Conservation (phyloP, 1,140 invertebrate genomes). For the roundworm (Caenorhabditis elegans) region DNA sequence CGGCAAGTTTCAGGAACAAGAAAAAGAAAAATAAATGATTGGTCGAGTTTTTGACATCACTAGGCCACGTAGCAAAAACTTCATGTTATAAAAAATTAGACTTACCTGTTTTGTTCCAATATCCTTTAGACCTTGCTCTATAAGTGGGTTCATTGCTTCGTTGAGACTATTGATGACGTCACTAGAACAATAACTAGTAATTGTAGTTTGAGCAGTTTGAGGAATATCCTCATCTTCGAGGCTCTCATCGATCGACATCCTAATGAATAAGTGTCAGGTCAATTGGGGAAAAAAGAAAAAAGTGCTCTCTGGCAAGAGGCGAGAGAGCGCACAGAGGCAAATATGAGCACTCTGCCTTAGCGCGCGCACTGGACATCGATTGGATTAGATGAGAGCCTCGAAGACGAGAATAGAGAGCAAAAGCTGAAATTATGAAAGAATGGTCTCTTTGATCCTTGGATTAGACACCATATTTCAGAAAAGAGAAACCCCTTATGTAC, state of each 20-base stretch:
- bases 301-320: neutral
- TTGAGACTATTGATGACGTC: slow-evolving; percentile 16
- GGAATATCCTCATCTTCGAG: neutral
- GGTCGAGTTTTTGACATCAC: too few relatives aligned
- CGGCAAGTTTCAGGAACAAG: too few relatives aligned
- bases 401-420: neutral
- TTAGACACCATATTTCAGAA: too few relatives aligned
- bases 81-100: neutral
- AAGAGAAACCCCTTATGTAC: too few relatives aligned
- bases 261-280: neutral
- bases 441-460: too few relatives aligned
- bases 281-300: neutral
- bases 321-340: neutral
- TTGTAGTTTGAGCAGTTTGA: slow-evolving; percentile 11
- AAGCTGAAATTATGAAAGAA: too few relatives aligned
- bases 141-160: neutral
- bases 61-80: too few relatives aligned
- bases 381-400: slow-evolving; percentile 1
- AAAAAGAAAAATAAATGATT: too few relatives aligned
- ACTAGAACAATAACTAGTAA: slow-evolving; percentile 18
- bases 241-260: slow-evolving; percentile 1
- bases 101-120: neutral
- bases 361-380: neutral
- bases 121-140: neutral
- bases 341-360: too few relatives aligned